Base-by-base conservation (phyloP, 2,888 invertebrate genomes). In the Eupeodes latifasciatus region DNA sequence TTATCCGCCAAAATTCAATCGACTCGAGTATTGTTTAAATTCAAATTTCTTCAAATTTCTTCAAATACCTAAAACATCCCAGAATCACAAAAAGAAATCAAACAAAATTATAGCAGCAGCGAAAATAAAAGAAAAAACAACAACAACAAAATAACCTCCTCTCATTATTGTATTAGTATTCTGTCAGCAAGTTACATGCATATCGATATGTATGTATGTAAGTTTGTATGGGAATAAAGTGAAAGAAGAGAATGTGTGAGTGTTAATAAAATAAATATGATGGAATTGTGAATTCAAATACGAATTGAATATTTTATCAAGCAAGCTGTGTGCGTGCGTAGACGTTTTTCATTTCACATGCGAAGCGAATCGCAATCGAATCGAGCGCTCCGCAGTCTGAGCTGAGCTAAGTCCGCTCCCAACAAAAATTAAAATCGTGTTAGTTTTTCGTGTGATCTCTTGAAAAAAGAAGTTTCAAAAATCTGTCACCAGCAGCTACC, bases 381-480 rank as follows among this genome's bases (percentile, higher is more conserved):
- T 27, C 27, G 27, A 27, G 27, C 27, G 27, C 27, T 27, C 27
- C 27, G 27, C 27, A 27, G 27, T 27, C 27, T 27, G 27, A 27
- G 27, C 27, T 27, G 27, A 59, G n/a, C n/a, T 9, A 6, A 59
- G 44, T 27, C 27, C n/a, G 57, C 72, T 47, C 10, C 51, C 12
- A 44, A 44, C 61, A 14, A 14, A 10, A n/a, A n/a, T 27, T 11
- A 4, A 44, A 47, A 51, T 77, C 76, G 57, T 36, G 78, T 88
- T 85, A 88, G 88, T 88, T 88, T 57, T 74, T 85, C 53, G 77
- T 85, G 88, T 81, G 88, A 88, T 88, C 88, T 88, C 85, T 57
- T 59, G 75, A 78, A 62, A 77, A 80, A 77, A 64, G 85, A 88
- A 88, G 88, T 88, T 69, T 59, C 49, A 74, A 80, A 83, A 69